Conservation (phyloP, 53 echinoderm and acorn worm species). For the Pentamera pediparva region DNA sequence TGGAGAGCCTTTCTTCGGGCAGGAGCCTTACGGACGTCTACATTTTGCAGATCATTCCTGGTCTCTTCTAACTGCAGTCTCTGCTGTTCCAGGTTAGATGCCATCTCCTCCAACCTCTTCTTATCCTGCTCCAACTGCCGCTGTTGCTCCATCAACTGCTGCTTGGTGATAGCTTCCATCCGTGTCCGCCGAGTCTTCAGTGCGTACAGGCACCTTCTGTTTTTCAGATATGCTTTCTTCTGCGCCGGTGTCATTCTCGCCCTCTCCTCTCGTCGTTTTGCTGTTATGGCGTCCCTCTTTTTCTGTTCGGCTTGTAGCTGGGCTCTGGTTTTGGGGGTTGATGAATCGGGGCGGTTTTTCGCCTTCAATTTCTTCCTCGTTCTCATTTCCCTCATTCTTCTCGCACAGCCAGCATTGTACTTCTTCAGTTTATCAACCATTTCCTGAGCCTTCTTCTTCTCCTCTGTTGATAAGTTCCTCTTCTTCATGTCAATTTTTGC, state of each 20-base stretch:
- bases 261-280: neutral
- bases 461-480: slow-evolving; percentile 4
- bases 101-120: neutral
- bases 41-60: neutral
- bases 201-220: neutral
- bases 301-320: neutral
- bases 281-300: neutral
- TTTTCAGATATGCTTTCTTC: neutral
- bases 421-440: slow-evolving; percentile 4
- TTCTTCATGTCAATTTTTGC: neutral
- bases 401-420: slow-evolving; percentile 1
- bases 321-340: neutral
- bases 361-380: neutral
- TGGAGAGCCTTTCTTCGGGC: slow-evolving; percentile 31
- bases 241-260: neutral
- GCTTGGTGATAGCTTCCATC: neutral
- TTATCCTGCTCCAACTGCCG: neutral
- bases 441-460: slow-evolving; percentile 15
- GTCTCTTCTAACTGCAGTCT: neutral
- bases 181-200: neutral
- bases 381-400: slow-evolving; percentile 9
- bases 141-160: neutral
- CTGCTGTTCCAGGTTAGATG: neutral
- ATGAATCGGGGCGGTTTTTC: neutral
- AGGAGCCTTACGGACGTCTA: slow-evolving; percentile 23